Evolutionary conservation across 2,797 vertebrate species (phyloP), one percentile per base, ranked within the genome.

Genomic region (Megalops cyprinoides): DNA sequence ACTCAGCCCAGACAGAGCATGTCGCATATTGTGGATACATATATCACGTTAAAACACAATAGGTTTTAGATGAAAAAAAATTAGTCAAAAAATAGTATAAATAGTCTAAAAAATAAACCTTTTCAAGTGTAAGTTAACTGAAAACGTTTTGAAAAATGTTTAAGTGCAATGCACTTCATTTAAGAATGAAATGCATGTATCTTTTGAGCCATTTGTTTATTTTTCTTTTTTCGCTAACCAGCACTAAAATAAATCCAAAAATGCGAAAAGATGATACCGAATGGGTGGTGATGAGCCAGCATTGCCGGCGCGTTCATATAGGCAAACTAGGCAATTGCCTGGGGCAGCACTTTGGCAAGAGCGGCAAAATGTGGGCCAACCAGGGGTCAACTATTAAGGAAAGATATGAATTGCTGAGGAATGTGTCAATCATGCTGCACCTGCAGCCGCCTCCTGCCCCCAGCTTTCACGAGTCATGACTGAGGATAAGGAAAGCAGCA

Each of bases 231-330:
- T 9, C 14, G 65, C 65, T 69, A 69, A 14, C 37, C 23, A 20
- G 65, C 37, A 69, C 39, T 39, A 69, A 42, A 69, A 37, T 69
- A 15, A 69, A 69, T 69, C 44, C 37, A 69, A 20, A 69, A 69
- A 69, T 42, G 44, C 20, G 7, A 23, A 69, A 69, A 14, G 31
- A 39, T 20, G 34, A 23, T 23, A 12, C 4, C 65, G 39, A 69
- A 69, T 69, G 37, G 39, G n/a, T 37, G 31, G 37, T 34, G 37
- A 39, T 4, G 44, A 69, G 65, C 15, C 31, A 14, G 62, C 62
- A n/a, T n/a, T n/a, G n/a, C n/a, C n/a, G n/a, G n/a, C n/a, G n/a
- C n/a, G n/a, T n/a, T n/a, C n/a, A n/a, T n/a, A n/a, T n/a, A n/a
- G n/a, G n/a, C n/a, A n/a, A n/a, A n/a, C n/a, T n/a, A n/a, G n/a